Percentiles rank a stretch among this genome's conserved stretches.
Evolutionary conservation across 2,113 vertebrate species (phyloP).

Genomic region (Nycticryphes semicollaris): DNA sequence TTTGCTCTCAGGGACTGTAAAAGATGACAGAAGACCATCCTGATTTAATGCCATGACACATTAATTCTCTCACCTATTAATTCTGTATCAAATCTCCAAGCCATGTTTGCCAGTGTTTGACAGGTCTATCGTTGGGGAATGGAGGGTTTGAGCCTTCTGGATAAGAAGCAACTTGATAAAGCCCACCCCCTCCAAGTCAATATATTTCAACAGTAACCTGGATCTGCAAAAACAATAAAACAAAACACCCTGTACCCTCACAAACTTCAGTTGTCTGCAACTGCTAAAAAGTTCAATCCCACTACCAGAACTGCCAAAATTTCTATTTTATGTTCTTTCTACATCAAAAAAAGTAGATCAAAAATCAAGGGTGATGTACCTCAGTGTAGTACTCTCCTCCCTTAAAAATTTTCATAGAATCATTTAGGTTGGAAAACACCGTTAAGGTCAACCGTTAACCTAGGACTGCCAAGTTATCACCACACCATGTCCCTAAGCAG

Average conservation of each 20-base stretch:
- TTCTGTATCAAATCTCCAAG: not conserved
- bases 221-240: not conserved
- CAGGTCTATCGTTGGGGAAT: not conserved
- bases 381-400: not conserved
- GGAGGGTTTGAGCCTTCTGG: not conserved
- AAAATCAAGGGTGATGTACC: not conserved
- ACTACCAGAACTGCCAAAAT: not conserved
- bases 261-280: not conserved
- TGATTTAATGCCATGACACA: not conserved
- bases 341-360: not conserved
- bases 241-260: not conserved
- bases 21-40: not conserved
- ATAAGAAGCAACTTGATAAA: not conserved
- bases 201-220: not conserved
- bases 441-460: not conserved
- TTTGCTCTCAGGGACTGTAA: not conserved
- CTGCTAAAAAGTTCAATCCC: not conserved
- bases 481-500: not conserved
- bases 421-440: not conserved
- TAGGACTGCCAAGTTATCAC: not conserved
- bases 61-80: not conserved
- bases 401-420: not conserved
- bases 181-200: not conserved
- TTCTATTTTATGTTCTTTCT: not conserved
- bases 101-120: not conserved